These are phyloP conservation scores for Tangara arthus DNA, from an alignment of 2,797 vertebrate species.

Conservation along the genomic window DNA sequence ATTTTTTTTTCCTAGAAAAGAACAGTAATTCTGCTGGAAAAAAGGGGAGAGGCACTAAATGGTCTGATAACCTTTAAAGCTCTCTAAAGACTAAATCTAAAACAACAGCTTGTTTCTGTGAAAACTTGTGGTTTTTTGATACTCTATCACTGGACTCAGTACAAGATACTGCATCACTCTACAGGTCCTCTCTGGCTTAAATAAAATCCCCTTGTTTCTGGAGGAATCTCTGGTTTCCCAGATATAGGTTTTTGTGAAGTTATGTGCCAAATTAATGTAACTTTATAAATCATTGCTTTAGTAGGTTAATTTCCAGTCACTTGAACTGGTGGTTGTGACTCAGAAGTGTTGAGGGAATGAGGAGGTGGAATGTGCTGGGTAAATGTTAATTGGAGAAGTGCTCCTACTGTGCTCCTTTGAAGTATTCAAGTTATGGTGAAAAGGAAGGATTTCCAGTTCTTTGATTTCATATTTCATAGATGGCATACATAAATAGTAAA, in stretches of 20 bases:
- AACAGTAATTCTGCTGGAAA: not conserved
- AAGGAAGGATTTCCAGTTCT: not conserved
- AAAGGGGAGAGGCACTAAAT: not conserved
- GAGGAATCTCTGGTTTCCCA: not conserved
- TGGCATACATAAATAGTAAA: not conserved
- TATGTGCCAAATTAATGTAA: not conserved
- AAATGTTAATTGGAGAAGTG: conserved; percentile 42
- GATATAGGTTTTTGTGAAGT: not conserved
- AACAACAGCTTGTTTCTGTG: not conserved
- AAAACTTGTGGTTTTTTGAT: not conserved
- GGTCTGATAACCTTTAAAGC: not conserved
- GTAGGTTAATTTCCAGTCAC: not conserved
- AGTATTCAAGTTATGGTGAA: not conserved
- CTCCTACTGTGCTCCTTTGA: not conserved
- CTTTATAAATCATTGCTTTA: not conserved
- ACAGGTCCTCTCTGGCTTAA: not conserved
- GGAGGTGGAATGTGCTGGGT: conserved; percentile 29
- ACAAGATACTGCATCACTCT: not conserved
- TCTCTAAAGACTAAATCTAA: not conserved
- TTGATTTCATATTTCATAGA: not conserved
- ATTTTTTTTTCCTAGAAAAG: not conserved
- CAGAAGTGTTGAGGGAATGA: not conserved
- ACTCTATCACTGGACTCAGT: not conserved
- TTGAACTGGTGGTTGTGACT: conserved; percentile 36
- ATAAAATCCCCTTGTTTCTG: not conserved